A percentile compares a stretch with the other conserved stretches of the same genome.
phyloP scores from a whole-genome alignment of 2,888 invertebrate species.

The Sphinx pinastri region DNA sequence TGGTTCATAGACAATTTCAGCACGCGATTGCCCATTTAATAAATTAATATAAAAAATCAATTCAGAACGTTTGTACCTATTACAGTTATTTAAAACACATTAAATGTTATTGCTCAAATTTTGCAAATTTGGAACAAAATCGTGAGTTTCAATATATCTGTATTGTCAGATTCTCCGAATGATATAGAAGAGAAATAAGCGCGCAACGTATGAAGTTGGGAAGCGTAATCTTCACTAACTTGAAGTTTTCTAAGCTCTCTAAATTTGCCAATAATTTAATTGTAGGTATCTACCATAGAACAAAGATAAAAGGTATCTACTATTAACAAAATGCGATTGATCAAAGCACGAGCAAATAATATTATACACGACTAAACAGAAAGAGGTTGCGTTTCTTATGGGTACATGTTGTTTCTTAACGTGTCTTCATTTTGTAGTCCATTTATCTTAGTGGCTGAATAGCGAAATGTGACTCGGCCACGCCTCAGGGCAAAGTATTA shows the following conservation, averaged over 20 bases:
- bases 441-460: constrained; percentile 34
- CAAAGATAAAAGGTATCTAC: no score
- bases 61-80: not conserved
- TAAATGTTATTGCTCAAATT: constrained; percentile 29
- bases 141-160: not conserved
- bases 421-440: constrained; percentile 28
- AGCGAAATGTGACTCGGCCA: not conserved
- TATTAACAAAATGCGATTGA: not conserved
- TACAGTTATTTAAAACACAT: constrained; percentile 25
- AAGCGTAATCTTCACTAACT: not conserved
- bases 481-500: constrained; percentile 43
- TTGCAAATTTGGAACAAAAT: not conserved
- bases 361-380: not conserved
- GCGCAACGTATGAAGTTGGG: no score
- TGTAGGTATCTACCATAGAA: no score
- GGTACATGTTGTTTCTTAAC: not conserved
- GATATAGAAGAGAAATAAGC: no score
- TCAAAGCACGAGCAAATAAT: not conserved
- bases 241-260: not conserved
- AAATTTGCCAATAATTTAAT: not conserved
- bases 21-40: constrained; percentile 20
- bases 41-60: not conserved
- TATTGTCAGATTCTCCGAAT: not conserved
- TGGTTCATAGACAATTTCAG: not conserved
- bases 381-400: not conserved